Evolutionary conservation across 2,888 invertebrate species (phyloP), one percentile per base, ranked within the genome.

Genomic region (Autographa pulchrina): DNA sequence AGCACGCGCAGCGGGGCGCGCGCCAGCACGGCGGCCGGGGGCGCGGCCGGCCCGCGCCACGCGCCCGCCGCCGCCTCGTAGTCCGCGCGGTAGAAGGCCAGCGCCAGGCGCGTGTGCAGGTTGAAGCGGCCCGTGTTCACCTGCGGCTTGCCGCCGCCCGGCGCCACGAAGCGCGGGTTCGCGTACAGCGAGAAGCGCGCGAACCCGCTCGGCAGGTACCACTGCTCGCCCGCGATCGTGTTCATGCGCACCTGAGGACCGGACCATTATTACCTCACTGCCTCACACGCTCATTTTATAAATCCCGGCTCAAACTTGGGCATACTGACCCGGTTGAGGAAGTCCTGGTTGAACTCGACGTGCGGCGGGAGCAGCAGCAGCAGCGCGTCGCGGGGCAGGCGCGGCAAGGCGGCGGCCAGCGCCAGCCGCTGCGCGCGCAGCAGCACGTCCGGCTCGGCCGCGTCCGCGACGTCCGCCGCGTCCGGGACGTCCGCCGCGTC

Each of bases 161-260:
- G 97, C 74, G 88, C 86, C 78, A 97, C 94, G 82, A 97, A 96
- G 11, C 98, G 98, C 89, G 99, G 97, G 94, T 92, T 92, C 80
- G 97, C 95, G 85, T 96, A 96, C 62, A 98, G 98, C 87, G 99
- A 97, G 95, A 97, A 99, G 88, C 98, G 98, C 85, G 97, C 97
- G 93, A 99, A 99, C 25, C 98, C 98, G 80, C 99, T 97, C n/a
- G 99, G 98, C 86, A 97, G 97, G 95, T 98, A 99, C 85, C 99
- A 97, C 96, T 99, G 99, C 93, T 97, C 97, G 80, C 98, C 97
- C 81, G 96, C 94, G 78, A 99, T 98, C 3, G 99, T 99, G 93
- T 99, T 99, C 98, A 99, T 99, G 73, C 99, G 97, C 14, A 99
- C 98, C 98, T 98, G 90, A 43, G 14, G 1, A 13, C 13, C 31